These are phyloP conservation scores for Phyto melanocephala DNA, from an alignment of 2,888 invertebrate species.

Conservation along the genomic window DNA sequence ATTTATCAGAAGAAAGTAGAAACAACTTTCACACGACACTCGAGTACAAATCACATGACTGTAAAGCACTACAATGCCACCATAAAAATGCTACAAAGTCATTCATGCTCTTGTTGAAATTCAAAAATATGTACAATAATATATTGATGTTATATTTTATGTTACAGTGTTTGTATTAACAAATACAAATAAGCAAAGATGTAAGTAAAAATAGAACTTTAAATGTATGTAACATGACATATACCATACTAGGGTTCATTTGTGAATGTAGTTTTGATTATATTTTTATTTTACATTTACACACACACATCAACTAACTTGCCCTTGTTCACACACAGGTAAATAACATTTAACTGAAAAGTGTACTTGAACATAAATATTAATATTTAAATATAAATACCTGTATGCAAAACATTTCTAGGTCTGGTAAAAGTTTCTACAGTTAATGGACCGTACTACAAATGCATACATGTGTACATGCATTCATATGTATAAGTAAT, in stretches of 20 bases:
- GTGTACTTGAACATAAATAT: constrained; percentile 12
- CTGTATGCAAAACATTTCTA: background rate
- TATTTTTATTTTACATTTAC: too few species aligned
- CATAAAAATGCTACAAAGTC: constrained; percentile 22
- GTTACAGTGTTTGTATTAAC: background rate
- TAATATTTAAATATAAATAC: background rate
- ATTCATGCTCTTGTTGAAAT: constrained; percentile 6
- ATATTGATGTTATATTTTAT: constrained; percentile 34
- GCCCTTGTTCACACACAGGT: background rate
- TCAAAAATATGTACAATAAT: constrained; percentile 7
- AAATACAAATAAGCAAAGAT: background rate
- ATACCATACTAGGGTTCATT: background rate
- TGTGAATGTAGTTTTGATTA: too few species aligned
- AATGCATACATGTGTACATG: too few species aligned
- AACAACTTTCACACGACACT: background rate
- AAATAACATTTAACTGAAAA: background rate
- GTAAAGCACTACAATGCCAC: background rate
- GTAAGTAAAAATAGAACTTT: background rate
- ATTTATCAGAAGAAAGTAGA: too few species aligned
- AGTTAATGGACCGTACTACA: background rate
- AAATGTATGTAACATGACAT: background rate
- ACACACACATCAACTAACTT: background rate
- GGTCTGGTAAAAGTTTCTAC: background rate
- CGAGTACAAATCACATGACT: background rate
- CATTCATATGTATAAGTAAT: too few species aligned